These are phyloP conservation scores for Zaprionus vittiger DNA, from an alignment of 1,140 invertebrate species.

Conservation along the genomic window DNA sequence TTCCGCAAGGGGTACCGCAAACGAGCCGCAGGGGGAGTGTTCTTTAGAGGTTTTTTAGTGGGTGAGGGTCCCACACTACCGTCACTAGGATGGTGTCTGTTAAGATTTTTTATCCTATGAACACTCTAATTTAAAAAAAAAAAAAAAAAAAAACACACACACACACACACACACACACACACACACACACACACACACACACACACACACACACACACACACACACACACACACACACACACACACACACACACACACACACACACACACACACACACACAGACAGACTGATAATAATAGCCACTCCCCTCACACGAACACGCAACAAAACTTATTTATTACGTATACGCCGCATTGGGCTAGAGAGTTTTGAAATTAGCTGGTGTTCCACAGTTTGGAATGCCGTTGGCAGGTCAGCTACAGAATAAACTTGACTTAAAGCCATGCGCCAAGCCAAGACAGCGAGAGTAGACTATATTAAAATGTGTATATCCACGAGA, in stretches of 20 bases:
- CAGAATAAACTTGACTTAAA: slow-evolving; percentile 53
- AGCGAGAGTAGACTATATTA: neutral
- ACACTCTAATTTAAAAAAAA: too few species aligned
- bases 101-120: too few species aligned
- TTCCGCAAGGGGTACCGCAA: too few species aligned
- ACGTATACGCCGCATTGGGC: slow-evolving; percentile 41
- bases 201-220: slow-evolving; percentile 4
- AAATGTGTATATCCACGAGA: neutral
- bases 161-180: slow-evolving; percentile 13
- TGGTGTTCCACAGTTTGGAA: slow-evolving; percentile 33
- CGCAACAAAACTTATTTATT: slow-evolving; percentile 27
- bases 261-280: slow-evolving; percentile 7
- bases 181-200: slow-evolving; percentile 8
- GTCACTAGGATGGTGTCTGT: too few species aligned
- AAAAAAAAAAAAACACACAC: too few species aligned
- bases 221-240: slow-evolving; percentile 16
- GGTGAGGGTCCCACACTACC: too few species aligned
- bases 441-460: neutral
- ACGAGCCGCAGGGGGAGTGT: too few species aligned
- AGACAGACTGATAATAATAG: slow-evolving; percentile 12
- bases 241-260: slow-evolving; percentile 13
- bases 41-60: too few species aligned
- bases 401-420: slow-evolving; percentile 38
- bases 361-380: slow-evolving; percentile 23
- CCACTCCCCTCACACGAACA: neutral